Conservation (phyloP, 2,113 vertebrate species). For the Entelurus aequoreus region DNA sequence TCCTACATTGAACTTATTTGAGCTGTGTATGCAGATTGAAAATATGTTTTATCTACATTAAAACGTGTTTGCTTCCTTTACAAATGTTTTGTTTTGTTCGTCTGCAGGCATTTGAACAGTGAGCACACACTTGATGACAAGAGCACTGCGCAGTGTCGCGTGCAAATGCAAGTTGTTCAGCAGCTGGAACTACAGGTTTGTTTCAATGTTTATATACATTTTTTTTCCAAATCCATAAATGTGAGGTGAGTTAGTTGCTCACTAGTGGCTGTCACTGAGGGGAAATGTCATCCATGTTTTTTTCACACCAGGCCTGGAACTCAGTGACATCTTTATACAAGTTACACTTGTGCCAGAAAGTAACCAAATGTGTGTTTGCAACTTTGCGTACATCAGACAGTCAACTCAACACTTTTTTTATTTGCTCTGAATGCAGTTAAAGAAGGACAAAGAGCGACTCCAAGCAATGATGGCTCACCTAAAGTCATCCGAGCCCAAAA, state of each 20-base stretch:
- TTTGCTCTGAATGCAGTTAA: slow-evolving; percentile 73
- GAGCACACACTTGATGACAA: slow-evolving; percentile 98
- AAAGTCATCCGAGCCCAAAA: slow-evolving; percentile 94
- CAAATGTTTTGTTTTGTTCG: slow-evolving; percentile 12
- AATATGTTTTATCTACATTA: neutral
- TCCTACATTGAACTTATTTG: neutral
- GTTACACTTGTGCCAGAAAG: slow-evolving; percentile 29
- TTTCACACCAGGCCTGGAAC: slow-evolving; percentile 40
- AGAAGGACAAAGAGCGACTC: slow-evolving; percentile 96
- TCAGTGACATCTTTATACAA: slow-evolving; percentile 34
- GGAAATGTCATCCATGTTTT: slow-evolving; percentile 5
- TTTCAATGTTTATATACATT: neutral
- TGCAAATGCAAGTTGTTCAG: slow-evolving; percentile 99
- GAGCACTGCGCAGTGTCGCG: slow-evolving; percentile 98
- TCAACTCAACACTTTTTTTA: slow-evolving; percentile 36
- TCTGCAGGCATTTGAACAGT: slow-evolving; percentile 93
- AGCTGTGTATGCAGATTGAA: neutral
- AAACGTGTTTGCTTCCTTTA: neutral
- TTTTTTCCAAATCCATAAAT: neutral
- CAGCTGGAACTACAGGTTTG: slow-evolving; percentile 96
- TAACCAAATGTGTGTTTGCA: neutral
- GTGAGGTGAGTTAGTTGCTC: neutral
- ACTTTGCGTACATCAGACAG: neutral
- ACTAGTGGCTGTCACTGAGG: neutral
- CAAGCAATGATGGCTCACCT: slow-evolving; percentile 99